Base-by-base conservation (phyloP, 2,113 vertebrate genomes). In the Pterocles orientalis region DNA sequence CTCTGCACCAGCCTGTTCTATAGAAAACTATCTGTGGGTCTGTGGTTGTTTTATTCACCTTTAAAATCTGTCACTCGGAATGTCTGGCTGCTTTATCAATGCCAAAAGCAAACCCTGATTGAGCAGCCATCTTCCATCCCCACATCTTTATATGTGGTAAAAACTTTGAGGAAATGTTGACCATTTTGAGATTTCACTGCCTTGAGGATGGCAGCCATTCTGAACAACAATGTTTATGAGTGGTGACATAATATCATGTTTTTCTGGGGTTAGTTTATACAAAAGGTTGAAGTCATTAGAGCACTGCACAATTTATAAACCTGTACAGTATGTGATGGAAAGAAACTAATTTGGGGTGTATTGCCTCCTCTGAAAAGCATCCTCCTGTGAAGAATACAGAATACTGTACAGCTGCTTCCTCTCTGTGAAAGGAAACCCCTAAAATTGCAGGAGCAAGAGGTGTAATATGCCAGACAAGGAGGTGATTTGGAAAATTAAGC, bases 171-270 rank as follows among this genome's bases (percentile, higher is more conserved):
- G 39, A 72, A 87, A 28, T 68, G 17, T 33, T 76, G 18, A 36
- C 23, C 12, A 3, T 26, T 50, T 47, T 68, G 53, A 68, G 14
- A 18, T 88, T 68, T 76, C 53, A 53, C 5, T 8, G 7, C 33
- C 68, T 86, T 43, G n/a, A 88, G 39, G 10, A 34, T 57, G 57
- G 12, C 61, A 91, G 71, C 31, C 34, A 34, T 91, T 86, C 39
- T 76, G 39, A 88, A 18, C 26, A 61, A 54, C 13, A 58, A 33
- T 15, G 14, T 80, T 39, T 68, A 23, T 19, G 36, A 45, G 65
- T 57, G 26, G 28, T 2, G 2, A 8, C 36, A 29, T 82, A 11
- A 58, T 88, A 33, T 9, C 0, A 0, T 86, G 14, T 31, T 95
- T 92, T 31, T 77, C 60, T 61, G 41, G 20, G 51, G 24, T 51